Conservation (phyloP, 2,113 vertebrate genomes). For the Sceloporus tristichus region DNA sequence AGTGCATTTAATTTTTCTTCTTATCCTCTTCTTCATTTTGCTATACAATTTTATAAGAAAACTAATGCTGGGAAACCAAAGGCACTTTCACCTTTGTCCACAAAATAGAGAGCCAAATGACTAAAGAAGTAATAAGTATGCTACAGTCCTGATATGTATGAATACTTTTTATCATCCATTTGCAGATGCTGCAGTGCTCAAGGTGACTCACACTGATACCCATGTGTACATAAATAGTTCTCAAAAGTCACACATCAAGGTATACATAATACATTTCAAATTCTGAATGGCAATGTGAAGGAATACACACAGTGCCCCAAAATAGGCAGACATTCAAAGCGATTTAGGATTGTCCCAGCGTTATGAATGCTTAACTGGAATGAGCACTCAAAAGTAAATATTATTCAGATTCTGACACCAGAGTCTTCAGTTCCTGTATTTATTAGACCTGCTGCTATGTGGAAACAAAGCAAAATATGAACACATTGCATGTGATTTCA, state of each 20-base stretch:
- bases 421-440: background rate
- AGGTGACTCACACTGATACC: conserved; percentile 49
- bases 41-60: conserved; percentile 32
- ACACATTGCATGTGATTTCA: background rate
- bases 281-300: conserved; percentile 31
- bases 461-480: conserved; percentile 28
- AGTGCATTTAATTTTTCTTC: conserved; percentile 16
- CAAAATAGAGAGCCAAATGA: conserved; percentile 17
- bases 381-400: conserved; percentile 31
- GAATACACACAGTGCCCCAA: conserved; percentile 16
- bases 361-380: background rate
- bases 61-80: background rate
- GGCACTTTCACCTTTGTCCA: conserved; percentile 5
- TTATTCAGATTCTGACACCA: conserved; percentile 17
- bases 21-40: conserved; percentile 6
- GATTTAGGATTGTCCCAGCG: background rate
- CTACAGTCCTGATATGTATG: background rate
- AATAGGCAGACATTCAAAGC: background rate
- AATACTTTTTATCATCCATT: conserved; percentile 52
- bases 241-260: conserved; percentile 41
- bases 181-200: conserved; percentile 27
- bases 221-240: conserved; percentile 50
- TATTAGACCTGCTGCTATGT: conserved; percentile 24
- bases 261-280: conserved; percentile 49
- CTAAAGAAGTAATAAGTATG: conserved; percentile 12